These are phyloP conservation scores for Phrynosoma blainvillii DNA, from an alignment of 2,113 vertebrate species.

Conservation along the genomic window DNA sequence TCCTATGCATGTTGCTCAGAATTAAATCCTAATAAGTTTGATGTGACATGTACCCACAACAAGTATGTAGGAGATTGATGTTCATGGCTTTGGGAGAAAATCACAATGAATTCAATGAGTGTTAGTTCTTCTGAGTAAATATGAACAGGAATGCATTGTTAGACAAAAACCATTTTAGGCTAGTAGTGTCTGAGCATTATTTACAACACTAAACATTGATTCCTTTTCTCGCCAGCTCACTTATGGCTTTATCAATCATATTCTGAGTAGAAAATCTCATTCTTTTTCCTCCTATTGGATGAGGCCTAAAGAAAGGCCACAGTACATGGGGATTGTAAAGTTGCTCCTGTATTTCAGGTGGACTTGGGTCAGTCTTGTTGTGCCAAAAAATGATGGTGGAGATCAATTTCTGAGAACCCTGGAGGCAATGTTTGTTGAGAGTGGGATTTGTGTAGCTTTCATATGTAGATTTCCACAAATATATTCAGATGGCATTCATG, in stretches of 20 bases:
- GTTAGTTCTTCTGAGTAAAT: no score
- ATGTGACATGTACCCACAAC: no score
- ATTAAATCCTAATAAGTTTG: no score
- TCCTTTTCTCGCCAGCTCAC: neutral
- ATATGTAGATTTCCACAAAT: neutral
- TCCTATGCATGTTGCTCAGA: no score
- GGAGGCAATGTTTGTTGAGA: neutral
- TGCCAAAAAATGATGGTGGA: neutral
- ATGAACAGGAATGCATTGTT: no score
- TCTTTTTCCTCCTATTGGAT: conserved; percentile 14
- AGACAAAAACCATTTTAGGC: neutral
- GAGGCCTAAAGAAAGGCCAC: neutral
- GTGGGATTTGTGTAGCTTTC: conserved; percentile 7
- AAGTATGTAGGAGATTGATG: no score
- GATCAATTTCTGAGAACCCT: conserved; percentile 1
- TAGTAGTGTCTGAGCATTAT: neutral
- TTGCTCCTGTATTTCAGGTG: conserved; percentile 14
- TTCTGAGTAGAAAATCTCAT: neutral
- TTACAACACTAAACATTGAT: neutral
- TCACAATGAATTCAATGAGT: no score
- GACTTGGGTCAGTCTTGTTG: conserved; percentile 2
- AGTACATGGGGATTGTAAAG: neutral
- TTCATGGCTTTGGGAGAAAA: no score
- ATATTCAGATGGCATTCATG: fast-evolving
- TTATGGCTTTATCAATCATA: neutral